phyloP scores from a whole-genome alignment of 92 coral and sea anemone species.

The Ricordea florida region DNA sequence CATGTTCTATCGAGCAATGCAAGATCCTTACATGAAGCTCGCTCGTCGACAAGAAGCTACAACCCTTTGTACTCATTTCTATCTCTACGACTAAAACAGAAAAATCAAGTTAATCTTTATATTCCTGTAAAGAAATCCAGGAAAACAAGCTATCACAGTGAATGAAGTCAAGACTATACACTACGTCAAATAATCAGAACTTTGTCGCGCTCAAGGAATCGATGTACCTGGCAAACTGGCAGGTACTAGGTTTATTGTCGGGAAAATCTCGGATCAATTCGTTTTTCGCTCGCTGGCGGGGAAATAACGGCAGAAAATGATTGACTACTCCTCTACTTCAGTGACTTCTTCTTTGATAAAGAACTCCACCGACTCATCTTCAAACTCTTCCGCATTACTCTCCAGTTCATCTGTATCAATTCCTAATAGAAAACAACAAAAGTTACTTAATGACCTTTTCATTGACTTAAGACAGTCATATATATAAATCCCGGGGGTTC shows the following conservation, averaged over 20 bases:
- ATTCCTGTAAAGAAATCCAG: not conserved
- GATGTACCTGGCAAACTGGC: not conserved
- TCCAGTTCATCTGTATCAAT: constrained; percentile 88
- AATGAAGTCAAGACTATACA: not conserved
- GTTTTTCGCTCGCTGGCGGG: constrained; percentile 42
- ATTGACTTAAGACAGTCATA: too few species aligned
- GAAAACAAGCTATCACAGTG: not conserved
- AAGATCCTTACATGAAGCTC: constrained; percentile 19
- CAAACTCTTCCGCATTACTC: constrained; percentile 90
- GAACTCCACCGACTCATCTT: constrained; percentile 98
- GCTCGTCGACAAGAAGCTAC: constrained; percentile 1
- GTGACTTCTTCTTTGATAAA: constrained; percentile 95
- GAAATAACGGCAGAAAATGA: constrained; percentile 56
- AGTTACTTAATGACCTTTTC: not conserved
- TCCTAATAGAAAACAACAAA: constrained; percentile 45
- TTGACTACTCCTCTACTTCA: constrained; percentile 79
- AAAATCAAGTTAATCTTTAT: not conserved
- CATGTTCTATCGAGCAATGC: constrained; percentile 7
- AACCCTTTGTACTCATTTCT: not conserved
- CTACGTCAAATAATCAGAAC: not conserved
- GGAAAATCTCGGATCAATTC: constrained; percentile 8
- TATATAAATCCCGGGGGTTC: too few species aligned
- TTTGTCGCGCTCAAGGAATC: not conserved
- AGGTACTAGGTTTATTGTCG: not conserved
- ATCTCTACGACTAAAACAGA: constrained; percentile 7